Base-by-base conservation (phyloP, 2,888 invertebrate species). In the Eristalis tenax region DNA sequence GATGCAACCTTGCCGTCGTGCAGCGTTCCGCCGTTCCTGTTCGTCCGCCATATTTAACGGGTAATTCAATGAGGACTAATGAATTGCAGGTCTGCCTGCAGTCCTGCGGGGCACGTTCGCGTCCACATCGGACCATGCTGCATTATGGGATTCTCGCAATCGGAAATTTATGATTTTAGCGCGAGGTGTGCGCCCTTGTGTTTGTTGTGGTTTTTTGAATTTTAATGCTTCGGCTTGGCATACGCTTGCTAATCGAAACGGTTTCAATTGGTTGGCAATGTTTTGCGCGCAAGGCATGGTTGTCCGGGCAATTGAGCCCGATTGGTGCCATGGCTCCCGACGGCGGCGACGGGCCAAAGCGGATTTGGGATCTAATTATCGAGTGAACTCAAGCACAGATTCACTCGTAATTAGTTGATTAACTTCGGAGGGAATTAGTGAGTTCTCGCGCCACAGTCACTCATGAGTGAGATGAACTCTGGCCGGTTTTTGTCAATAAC, bases 31-130 rank as follows among this genome's bases (percentile, higher is more conserved):
- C 38, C 38, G 13, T 4, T 15, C 56, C 56, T 18, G 18, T 6
- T 18, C 59, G 23, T 59, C 26, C 59, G 13, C 59, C 59, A 70
- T 78, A 61, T 65, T 73, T 61, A 79, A 73, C 73, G 23, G 71
- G 71, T 71, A 65, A 79, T 73, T 79, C 73, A 79, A 73, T 65
- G 73, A 35, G 23, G 40, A 26, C 73, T 80, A 79, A 83, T 79
- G 79, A 83, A 83, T 79, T 70, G 79, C 74, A 83, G 35, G 61
- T 70, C 65, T 43, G 61, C 61, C 70, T 70, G 64, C 83, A 83
- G 66, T 74, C 69, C 79, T 75, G 65, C 74, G 35, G 73, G 57
- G 38, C 65, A 78, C 28, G 56, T 65, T 22, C 38, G 4, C 50
- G 50, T 18, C 2, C 18, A 8, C 18, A 8, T 18, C 50, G 50